A percentile compares a stretch with the other conserved stretches of the same genome.
Conservation (phyloP, 2,113 vertebrate genomes). For the Hemichromis elongatus region DNA sequence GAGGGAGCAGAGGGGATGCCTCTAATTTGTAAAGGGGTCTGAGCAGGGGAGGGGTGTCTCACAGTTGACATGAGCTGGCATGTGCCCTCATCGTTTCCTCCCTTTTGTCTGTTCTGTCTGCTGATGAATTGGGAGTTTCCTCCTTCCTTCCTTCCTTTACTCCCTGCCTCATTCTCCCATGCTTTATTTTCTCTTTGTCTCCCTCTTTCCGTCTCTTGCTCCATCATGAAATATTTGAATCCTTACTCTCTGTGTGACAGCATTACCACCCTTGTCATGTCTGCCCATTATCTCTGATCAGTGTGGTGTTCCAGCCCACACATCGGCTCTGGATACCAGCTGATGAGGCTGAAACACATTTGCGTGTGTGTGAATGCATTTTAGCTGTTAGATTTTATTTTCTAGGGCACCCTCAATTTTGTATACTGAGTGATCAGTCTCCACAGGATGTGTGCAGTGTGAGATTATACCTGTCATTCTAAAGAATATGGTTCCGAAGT, state of each 20-base stretch:
- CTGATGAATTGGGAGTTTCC: constrained; percentile 48
- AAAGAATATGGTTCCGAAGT: neutral
- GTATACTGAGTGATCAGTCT: neutral
- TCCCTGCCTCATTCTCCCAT: neutral
- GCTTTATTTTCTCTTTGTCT: neutral
- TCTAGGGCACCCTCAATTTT: neutral
- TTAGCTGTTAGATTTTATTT: neutral
- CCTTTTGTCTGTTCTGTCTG: constrained; percentile 57
- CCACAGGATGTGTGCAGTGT: neutral
- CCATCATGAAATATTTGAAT: constrained; percentile 4
- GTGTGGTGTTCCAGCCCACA: constrained; percentile 32
- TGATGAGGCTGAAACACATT: neutral
- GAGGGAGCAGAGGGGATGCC: constrained; percentile 27
- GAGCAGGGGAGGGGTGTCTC: constrained; percentile 36
- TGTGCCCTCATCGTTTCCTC: constrained; percentile 54
- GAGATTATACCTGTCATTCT: neutral
- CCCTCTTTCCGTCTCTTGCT: neutral
- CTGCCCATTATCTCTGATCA: constrained; percentile 60
- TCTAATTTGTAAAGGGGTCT: constrained; percentile 38
- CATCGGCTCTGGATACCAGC: constrained; percentile 4
- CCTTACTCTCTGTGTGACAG: constrained; percentile 21
- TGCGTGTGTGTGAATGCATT: neutral
- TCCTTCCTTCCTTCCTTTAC: constrained; percentile 21
- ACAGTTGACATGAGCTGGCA: constrained; percentile 46
- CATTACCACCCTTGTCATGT: constrained; percentile 42